phyloP scores from a whole-genome alignment of 2,797 vertebrate genomes.

The Acrocephalus scirpaceus region DNA sequence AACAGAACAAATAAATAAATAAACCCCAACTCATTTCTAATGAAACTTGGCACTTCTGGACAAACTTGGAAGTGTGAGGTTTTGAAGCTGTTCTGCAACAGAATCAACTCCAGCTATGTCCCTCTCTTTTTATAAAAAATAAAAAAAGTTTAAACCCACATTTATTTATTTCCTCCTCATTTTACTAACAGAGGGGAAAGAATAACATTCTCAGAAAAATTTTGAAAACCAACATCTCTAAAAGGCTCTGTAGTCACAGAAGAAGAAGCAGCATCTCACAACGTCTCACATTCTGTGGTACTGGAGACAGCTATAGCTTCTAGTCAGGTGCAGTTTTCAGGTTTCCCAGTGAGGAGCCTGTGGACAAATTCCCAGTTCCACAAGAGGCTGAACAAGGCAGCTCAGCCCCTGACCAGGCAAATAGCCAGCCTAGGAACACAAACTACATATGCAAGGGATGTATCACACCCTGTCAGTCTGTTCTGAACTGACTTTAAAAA shows the following conservation, averaged over 20 bases:
- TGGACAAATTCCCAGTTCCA: rapidly evolving
- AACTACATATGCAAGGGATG: neutral
- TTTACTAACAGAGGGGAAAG: neutral
- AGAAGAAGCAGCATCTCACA: neutral
- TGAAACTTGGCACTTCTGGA: neutral
- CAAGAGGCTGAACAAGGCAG: neutral
- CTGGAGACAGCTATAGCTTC: neutral
- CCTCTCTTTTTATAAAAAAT: neutral
- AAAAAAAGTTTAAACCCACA: neutral
- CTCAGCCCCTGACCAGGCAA: neutral
- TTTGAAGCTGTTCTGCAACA: neutral
- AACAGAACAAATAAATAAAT: neutral
- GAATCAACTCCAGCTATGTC: neutral
- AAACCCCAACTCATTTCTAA: neutral
- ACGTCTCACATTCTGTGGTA: neutral
- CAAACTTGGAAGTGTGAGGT: neutral
- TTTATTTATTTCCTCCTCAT: neutral
- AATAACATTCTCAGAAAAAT: neutral
- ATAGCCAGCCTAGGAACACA: neutral
- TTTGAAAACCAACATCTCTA: neutral
- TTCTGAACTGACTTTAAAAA: neutral
- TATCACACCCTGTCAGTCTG: rapidly evolving
- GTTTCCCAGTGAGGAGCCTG: neutral
- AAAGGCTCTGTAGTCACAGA: neutral
- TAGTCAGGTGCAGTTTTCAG: neutral